A percentile compares a stretch with the other conserved stretches of the same genome.
phyloP scores from a whole-genome alignment of 2,888 invertebrate species.

The Cheiracanthium punctorium region DNA sequence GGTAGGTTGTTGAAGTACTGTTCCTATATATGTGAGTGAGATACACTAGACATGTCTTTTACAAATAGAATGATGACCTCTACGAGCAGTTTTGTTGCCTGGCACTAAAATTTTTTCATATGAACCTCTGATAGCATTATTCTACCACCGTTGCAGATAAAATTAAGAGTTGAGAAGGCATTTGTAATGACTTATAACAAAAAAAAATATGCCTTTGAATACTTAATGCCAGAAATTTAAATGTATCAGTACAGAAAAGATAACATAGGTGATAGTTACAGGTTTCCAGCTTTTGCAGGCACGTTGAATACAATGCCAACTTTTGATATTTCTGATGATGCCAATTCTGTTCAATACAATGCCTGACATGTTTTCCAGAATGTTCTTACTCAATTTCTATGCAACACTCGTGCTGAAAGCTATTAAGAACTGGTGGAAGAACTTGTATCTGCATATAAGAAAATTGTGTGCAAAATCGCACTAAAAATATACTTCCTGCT shows the following conservation, averaged over 20 bases:
- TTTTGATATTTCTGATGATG: no score
- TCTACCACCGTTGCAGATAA: slow-evolving; percentile 17
- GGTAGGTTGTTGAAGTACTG: no score
- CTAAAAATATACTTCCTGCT: neutral
- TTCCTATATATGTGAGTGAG: no score
- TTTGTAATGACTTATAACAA: slow-evolving; percentile 3
- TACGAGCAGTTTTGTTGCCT: no score
- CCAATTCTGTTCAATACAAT: no score
- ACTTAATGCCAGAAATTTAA: neutral
- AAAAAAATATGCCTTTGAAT: slow-evolving; percentile 11
- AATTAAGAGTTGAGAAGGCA: neutral
- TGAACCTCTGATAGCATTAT: slow-evolving; percentile 1
- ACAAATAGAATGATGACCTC: no score
- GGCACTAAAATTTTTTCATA: no score
- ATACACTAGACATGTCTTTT: no score
- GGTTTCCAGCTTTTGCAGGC: slow-evolving; percentile 3
- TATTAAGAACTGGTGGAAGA: neutral
- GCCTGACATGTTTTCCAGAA: no score
- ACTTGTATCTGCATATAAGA: slow-evolving; percentile 6
- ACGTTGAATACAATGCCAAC: no score
- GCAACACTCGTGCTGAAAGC: neutral
- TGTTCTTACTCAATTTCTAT: no score
- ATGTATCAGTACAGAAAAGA: neutral
- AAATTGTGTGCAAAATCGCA: no score
- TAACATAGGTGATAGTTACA: slow-evolving; percentile 9